Conservation (phyloP, 2,113 vertebrate genomes). For the Leptodactylus fuscus region DNA sequence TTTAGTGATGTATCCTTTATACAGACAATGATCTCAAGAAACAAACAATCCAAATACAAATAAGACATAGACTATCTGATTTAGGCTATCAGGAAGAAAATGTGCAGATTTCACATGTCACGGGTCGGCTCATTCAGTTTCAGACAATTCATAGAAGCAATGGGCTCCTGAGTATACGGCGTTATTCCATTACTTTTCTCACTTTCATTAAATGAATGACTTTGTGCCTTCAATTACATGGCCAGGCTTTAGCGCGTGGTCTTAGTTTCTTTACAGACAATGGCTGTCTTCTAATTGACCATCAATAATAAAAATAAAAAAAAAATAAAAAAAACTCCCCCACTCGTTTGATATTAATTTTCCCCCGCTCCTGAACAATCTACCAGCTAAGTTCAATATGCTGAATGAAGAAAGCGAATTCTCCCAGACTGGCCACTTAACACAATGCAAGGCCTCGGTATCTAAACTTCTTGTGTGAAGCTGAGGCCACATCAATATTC, state of each 20-base stretch:
- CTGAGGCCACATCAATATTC: not conserved
- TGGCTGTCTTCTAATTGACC: constrained; percentile 26
- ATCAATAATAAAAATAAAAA: constrained; percentile 7
- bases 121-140: constrained; percentile 35
- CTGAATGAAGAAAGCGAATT: not conserved
- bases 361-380: not conserved
- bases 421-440: not conserved
- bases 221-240: constrained; percentile 41
- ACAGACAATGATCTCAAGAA: too few species aligned
- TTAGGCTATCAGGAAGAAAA: too few species aligned
- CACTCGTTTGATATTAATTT: not conserved
- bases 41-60: too few species aligned
- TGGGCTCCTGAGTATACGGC: not conserved
- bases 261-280: not conserved
- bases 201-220: constrained; percentile 42
- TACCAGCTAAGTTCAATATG: not conserved
- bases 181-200: constrained; percentile 28
- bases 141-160: constrained; percentile 1
- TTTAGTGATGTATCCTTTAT: too few species aligned
- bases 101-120: not conserved
- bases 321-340: not conserved
- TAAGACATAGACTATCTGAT: too few species aligned
- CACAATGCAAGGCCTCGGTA: not conserved
- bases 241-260: not conserved
- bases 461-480: not conserved